Evolutionary conservation across 2,113 vertebrate genomes (phyloP), one percentile per base, ranked within the genome.

Genomic region (Megalops atlanticus): DNA sequence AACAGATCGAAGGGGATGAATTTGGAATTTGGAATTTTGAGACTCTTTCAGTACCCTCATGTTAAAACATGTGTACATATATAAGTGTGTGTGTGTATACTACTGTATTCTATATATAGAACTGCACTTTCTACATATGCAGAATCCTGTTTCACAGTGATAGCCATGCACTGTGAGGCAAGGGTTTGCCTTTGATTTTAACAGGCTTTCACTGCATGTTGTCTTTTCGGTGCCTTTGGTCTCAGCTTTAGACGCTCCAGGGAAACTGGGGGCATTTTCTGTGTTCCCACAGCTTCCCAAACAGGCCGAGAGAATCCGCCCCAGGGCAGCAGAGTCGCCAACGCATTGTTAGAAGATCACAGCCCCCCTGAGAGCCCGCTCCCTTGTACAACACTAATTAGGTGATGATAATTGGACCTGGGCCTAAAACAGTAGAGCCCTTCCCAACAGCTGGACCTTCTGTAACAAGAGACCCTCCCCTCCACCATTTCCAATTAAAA

Each of bases 391-490:
- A 80, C 88, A 86, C 74, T 92, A 89, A 91, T 85, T 86, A 89
- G 83, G 81, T 89, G 88, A 86, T 92, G 84, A 91, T 93, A 89
- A 91, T 89, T 90, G 84, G 85, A 86, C 86, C 35, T 12, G 73
- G 88, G 90, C 88, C 87, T 83, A 86, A 86, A 87, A 89, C 84
- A 87, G 70, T 77, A 89, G 85, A 87, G 83, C 31, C 86, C 87
- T 80, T 90, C 87, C 85, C 90, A 78, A 89, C 92, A 92, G 89
- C 92, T 94, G 93, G 88, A 93, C 89, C 76, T 85, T 87, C 84
- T 80, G 92, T 92, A 96, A 95, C 80, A 21, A 85, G 89, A 94
- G 93, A 90, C 90, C 85, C 75, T 49, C 69, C 76, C 85, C 80
- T 88, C 86, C 76, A 83, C 64, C 72, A 84, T 89, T 84, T 88